Conservation (phyloP, 2,888 invertebrate species). For the Drosophila quinaria region DNA sequence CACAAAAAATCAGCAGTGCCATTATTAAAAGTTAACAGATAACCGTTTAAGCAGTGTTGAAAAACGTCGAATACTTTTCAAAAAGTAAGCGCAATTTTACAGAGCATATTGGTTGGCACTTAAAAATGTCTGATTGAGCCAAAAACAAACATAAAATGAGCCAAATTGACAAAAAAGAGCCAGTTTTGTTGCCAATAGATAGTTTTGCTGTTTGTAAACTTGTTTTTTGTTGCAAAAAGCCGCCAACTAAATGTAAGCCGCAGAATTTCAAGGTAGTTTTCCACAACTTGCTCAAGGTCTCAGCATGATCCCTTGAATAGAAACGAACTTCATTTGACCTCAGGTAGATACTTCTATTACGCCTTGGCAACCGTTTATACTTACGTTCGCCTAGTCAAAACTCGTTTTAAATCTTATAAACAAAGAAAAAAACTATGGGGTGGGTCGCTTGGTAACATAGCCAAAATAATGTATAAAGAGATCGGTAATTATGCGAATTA, state of each 20-base stretch:
- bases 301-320: slow-evolving; percentile 47
- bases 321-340: slow-evolving; percentile 65
- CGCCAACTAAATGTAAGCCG: slow-evolving; percentile 2
- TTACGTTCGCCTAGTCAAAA: slow-evolving; percentile 51
- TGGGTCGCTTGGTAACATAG: slow-evolving; percentile 60
- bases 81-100: too few species aligned
- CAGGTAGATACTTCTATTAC: slow-evolving; percentile 66
- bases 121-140: too few species aligned
- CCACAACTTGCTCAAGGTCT: slow-evolving; percentile 36
- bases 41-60: slow-evolving; percentile 14
- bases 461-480: slow-evolving; percentile 30
- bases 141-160: too few species aligned
- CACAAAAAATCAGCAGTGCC: too few species aligned
- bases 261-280: slow-evolving; percentile 36
- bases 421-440: slow-evolving; percentile 39
- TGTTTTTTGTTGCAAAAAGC: not conserved
- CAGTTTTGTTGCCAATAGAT: too few species aligned
- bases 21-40: not conserved
- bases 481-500: slow-evolving; percentile 41
- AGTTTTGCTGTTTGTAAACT: not conserved
- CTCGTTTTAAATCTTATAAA: slow-evolving; percentile 60
- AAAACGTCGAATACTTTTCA: not conserved
- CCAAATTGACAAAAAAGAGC: too few species aligned
- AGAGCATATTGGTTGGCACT: too few species aligned
- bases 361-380: slow-evolving; percentile 45